Base-by-base conservation (phyloP, 1,140 invertebrate genomes). In the Homarus americanus region DNA sequence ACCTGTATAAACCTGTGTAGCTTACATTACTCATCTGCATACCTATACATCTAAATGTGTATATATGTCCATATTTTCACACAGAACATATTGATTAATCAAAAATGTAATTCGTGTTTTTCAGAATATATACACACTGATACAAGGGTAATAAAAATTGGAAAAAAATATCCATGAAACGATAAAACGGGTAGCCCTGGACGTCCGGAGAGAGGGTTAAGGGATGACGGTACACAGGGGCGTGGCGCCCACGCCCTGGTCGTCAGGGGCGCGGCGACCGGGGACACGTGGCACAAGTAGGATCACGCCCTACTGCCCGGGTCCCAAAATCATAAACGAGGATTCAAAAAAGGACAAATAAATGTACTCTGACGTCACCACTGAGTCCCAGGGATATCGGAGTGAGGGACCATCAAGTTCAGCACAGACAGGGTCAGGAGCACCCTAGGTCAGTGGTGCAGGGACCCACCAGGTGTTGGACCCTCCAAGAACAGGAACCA, bases 371-470 rank as follows among this genome's bases (percentile, higher is more conserved):
- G 82, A 83, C 82, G 82, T 83, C 82, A 83, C 82, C 82, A 83
- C 82, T 63, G 82, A 63, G 82, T 83, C 82, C 82, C 82, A 83
- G 63, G 82, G 82, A 83, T 83, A 83, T 83, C 82, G 82, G 63
- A 83, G 82, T 82, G 58, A 69, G 82, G 82, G 82, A 83, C 82
- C 82, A 83, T 83, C 82, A 83, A 83, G 40, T 40, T 83, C 53
- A 83, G 58, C 82, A 83, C 82, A 83, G 82, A 83, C 82, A 83
- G 82, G 82, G 82, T 53, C 82, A 83, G 82, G 82, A 83, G 82
- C 82, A 69, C 82, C 82, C 58, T 66, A 38, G 82, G 82, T 32
- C 82, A 36, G 63, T 40, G 38, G 53, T 38, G 82, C n/a, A 40
- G 36, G 63, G 63, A 32, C 53, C 63, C 82, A 40, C 53, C 82